Conservation (phyloP, 2,888 invertebrate genomes). For the Sinotaia quadrata region DNA sequence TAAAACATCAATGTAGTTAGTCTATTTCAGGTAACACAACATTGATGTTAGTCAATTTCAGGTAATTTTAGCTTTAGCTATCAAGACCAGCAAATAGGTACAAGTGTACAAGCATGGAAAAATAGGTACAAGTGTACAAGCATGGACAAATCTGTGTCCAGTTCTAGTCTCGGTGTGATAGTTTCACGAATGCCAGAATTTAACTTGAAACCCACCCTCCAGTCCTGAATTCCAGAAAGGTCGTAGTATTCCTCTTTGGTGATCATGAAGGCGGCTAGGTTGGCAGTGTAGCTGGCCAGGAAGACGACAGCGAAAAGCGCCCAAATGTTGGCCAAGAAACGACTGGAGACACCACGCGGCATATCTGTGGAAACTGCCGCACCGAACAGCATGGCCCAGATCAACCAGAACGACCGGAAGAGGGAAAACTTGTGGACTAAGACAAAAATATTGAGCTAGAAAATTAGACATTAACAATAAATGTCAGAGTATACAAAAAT, state of each 20-base stretch:
- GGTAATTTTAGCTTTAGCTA: too few relatives aligned
- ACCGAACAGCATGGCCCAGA: slow-evolving; percentile 99
- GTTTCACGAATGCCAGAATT: too few relatives aligned
- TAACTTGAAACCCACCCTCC: slow-evolving; percentile 76
- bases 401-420: slow-evolving; percentile 98
- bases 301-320: slow-evolving; percentile 93
- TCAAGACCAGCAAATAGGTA: too few relatives aligned
- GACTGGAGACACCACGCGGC: slow-evolving; percentile 94
- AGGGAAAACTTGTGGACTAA: slow-evolving; percentile 75
- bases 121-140: too few relatives aligned
- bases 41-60: too few relatives aligned
- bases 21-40: too few relatives aligned
- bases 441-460: not conserved
- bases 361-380: slow-evolving; percentile 98
- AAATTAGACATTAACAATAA: not conserved
- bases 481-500: too few relatives aligned
- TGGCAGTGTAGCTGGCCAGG: slow-evolving; percentile 99
- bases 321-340: slow-evolving; percentile 72
- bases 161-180: too few relatives aligned
- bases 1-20: too few relatives aligned
- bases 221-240: slow-evolving; percentile 88
- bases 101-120: too few relatives aligned
- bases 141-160: too few relatives aligned
- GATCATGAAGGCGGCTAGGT: slow-evolving; percentile 99
- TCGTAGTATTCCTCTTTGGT: slow-evolving; percentile 96